A percentile compares a stretch with the other conserved stretches of the same genome.
phyloP scores from a whole-genome alignment of 1,140 invertebrate species.

The Choristoneura fumiferana region DNA sequence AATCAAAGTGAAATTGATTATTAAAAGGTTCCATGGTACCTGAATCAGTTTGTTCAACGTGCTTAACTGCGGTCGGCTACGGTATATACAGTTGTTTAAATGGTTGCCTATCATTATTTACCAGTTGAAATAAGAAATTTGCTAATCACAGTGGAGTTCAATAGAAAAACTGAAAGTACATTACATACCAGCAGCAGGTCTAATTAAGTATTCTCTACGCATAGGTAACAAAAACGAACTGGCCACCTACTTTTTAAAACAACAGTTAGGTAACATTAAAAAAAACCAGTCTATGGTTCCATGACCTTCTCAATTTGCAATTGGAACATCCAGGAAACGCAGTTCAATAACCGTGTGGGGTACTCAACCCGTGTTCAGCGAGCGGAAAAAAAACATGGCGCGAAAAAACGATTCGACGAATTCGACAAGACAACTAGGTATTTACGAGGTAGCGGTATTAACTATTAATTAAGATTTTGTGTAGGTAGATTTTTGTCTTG shows the following conservation, averaged over 20 bases:
- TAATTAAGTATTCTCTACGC: too few relatives aligned
- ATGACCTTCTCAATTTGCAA: conserved; percentile 24
- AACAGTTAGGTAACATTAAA: too few relatives aligned
- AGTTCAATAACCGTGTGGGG: conserved; percentile 24
- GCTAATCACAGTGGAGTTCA: too few relatives aligned
- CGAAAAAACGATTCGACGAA: neutral
- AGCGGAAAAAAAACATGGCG: conserved; percentile 22
- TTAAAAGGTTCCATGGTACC: too few relatives aligned
- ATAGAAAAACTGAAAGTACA: neutral
- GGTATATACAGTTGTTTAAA: too few relatives aligned
- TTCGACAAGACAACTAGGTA: conserved; percentile 6
- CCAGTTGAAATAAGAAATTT: too few relatives aligned
- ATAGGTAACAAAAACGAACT: neutral
- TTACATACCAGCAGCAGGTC: too few relatives aligned
- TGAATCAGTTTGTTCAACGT: too few relatives aligned
- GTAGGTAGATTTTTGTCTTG: conserved; percentile 15
- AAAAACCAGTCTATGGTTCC: conserved; percentile 19
- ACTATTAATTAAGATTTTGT: conserved; percentile 7
- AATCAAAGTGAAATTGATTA: too few relatives aligned
- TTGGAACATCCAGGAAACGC: conserved; percentile 25
- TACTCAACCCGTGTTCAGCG: conserved; percentile 23
- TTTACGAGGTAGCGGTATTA: conserved; percentile 1
- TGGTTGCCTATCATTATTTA: too few relatives aligned
- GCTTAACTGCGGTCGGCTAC: too few relatives aligned
- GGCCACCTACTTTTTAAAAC: too few relatives aligned